A percentile compares a stretch with the other conserved stretches of the same genome.
phyloP scores from a whole-genome alignment of 2,113 vertebrate genomes.

The Thunnus maccoyii region DNA sequence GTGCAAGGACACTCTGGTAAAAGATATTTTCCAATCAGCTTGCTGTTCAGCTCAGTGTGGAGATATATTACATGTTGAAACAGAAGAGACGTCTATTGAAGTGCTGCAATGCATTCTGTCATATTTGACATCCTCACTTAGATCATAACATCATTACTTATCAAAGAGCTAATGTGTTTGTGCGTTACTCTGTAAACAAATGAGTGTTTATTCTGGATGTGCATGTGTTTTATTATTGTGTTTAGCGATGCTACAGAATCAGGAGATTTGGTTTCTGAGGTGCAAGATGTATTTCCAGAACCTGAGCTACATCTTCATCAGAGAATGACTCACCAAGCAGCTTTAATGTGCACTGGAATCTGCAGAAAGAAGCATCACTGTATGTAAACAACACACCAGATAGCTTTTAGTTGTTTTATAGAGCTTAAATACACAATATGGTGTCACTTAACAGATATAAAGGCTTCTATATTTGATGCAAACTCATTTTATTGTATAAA shows the following conservation, averaged over 20 bases:
- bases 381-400: constrained; percentile 35
- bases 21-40: background rate
- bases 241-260: background rate
- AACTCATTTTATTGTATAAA: no score
- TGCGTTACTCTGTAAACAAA: background rate
- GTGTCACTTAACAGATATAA: background rate
- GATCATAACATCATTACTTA: no score
- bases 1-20: no score
- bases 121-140: no score
- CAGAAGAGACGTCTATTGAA: background rate
- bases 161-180: background rate
- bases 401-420: constrained; percentile 28
- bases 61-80: background rate
- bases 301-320: constrained; percentile 30
- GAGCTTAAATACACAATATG: background rate
- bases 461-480: no score
- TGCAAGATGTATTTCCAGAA: background rate
- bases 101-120: no score
- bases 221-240: background rate
- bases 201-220: background rate
- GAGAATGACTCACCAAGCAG: constrained; percentile 49
- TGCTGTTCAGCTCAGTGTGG: background rate
- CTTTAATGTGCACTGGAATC: constrained; percentile 22
- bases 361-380: constrained; percentile 17
- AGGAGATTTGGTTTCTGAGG: constrained; percentile 24